phyloP scores from a whole-genome alignment of 2,888 invertebrate genomes.

The Eudasyphora cyanicolor region DNA sequence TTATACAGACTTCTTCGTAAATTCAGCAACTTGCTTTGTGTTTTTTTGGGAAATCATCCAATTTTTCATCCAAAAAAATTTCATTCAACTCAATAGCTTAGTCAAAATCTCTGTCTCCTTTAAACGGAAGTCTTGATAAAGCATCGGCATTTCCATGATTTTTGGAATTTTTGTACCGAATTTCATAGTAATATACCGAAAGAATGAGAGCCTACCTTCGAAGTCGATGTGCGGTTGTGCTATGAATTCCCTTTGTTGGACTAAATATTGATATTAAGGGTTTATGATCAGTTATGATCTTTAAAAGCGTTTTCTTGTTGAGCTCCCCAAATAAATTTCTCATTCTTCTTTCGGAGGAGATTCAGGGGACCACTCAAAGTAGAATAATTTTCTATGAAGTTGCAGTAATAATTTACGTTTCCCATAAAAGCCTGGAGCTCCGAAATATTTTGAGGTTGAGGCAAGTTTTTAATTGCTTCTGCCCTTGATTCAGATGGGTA shows the following conservation, averaged over 20 bases:
- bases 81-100: neutral
- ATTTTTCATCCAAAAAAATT: neutral
- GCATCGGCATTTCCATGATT: conserved; percentile 14
- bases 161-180: neutral
- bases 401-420: neutral
- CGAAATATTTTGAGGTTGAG: neutral
- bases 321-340: neutral
- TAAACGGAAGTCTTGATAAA: conserved; percentile 10
- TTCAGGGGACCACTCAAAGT: neutral
- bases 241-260: neutral
- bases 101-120: conserved; percentile 15
- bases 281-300: conserved; percentile 2
- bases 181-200: neutral
- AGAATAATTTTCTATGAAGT: neutral
- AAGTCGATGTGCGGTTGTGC: neutral
- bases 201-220: neutral
- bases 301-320: neutral
- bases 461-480: conserved; percentile 10
- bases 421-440: neutral
- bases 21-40: neutral
- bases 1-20: neutral
- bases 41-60: neutral
- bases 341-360: neutral
- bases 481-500: neutral
- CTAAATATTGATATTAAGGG: neutral